phyloP scores from a whole-genome alignment of 2,888 invertebrate genomes.

The Eledone cirrhosa region DNA sequence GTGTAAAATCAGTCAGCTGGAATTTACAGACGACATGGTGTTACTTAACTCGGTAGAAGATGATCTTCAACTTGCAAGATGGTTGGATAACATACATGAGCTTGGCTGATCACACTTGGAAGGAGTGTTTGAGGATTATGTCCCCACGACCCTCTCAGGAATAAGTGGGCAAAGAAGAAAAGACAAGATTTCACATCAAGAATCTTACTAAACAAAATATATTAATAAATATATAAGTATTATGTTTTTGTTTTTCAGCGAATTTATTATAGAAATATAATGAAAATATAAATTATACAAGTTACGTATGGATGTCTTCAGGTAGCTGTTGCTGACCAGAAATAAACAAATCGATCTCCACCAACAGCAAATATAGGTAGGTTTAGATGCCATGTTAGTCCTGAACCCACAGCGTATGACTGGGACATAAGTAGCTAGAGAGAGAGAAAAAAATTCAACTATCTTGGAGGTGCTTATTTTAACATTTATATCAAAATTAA shows the following conservation, averaged over 20 bases:
- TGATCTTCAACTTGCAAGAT: too few relatives aligned
- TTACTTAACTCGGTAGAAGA: too few relatives aligned
- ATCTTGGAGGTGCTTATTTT: not conserved
- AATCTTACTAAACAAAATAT: not conserved
- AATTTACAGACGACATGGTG: too few relatives aligned
- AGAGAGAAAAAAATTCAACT: not conserved
- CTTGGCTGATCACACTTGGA: too few relatives aligned
- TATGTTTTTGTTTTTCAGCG: too few relatives aligned
- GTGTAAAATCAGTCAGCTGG: too few relatives aligned
- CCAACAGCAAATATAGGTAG: constrained; percentile 9
- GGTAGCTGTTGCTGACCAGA: constrained; percentile 8
- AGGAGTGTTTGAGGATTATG: too few relatives aligned
- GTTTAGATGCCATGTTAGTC: constrained; percentile 3
- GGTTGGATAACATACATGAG: too few relatives aligned
- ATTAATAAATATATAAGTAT: too few relatives aligned
- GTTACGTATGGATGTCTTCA: not conserved
- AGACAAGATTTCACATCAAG: not conserved
- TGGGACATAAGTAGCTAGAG: constrained; percentile 2
- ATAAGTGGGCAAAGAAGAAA: too few relatives aligned
- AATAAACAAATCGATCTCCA: constrained; percentile 7
- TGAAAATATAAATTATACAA: not conserved
- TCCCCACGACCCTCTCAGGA: too few relatives aligned
- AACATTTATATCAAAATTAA: not conserved
- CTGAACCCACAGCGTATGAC: constrained; percentile 21
- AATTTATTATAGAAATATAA: not conserved